Evolutionary conservation across 2,888 invertebrate species (phyloP).

Genomic region (Carcina quercana): DNA sequence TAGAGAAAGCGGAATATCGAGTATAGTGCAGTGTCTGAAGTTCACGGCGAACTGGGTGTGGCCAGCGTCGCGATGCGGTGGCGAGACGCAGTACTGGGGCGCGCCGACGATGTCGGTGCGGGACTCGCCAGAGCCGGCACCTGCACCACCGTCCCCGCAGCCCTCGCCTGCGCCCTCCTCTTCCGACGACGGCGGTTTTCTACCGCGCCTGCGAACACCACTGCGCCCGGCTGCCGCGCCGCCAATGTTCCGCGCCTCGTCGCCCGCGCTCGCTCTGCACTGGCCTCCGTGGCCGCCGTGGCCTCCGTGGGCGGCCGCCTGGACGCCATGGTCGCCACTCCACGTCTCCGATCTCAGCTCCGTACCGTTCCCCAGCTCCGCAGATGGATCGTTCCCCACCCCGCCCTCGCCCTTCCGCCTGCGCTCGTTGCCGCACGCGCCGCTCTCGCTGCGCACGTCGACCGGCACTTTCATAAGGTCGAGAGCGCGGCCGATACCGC

Average conservation of each 20-base stretch:
- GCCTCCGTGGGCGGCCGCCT: constrained; percentile 78
- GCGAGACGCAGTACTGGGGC: constrained; percentile 42
- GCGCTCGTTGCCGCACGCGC: constrained; percentile 78
- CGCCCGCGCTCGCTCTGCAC: constrained; percentile 56
- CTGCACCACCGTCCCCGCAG: constrained; percentile 45
- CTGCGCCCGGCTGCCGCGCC: constrained; percentile 78
- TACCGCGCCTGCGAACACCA: constrained; percentile 72
- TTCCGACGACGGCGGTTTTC: constrained; percentile 90
- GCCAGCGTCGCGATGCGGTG: constrained; percentile 81
- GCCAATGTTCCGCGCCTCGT: constrained; percentile 60
- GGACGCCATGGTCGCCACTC: constrained; percentile 82
- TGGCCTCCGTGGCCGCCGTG: constrained; percentile 75
- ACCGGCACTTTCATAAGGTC: constrained; percentile 72
- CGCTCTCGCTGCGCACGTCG: constrained; percentile 81
- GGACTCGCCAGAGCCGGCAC: constrained; percentile 26
- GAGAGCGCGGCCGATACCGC: constrained; percentile 77
- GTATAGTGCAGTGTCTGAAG: constrained; percentile 81
- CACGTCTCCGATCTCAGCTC: constrained; percentile 93
- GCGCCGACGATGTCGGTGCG: constrained; percentile 20
- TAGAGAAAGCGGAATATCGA: constrained; percentile 96
- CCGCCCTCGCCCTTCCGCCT: constrained; percentile 80
- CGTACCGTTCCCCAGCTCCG: constrained; percentile 86
- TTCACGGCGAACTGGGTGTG: constrained; percentile 81
- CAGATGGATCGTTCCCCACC: constrained; percentile 85
- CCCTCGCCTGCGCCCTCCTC: constrained; percentile 66